Base-by-base conservation (phyloP, 2,888 invertebrate genomes). In the Patella pellucida region DNA sequence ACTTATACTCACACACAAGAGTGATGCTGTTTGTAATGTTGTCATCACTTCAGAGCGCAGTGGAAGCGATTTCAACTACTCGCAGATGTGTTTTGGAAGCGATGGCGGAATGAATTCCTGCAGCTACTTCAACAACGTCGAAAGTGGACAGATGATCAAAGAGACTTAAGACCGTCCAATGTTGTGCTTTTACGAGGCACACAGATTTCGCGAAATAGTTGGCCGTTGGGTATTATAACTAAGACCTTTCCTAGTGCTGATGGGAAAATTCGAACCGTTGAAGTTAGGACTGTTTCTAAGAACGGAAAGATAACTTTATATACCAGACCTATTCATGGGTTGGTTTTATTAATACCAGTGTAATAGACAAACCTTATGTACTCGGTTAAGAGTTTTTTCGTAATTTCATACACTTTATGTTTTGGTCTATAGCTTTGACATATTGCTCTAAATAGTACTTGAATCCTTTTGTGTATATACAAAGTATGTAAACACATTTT, bases 21-120 rank as follows among this genome's bases (percentile, higher is more conserved):
- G 52, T 5, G 69, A 56, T 41, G 54, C 54, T 3, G 19, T 54
- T 62, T 16, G 75, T n/a, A 69, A 67, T 27, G 54, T 62, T 11
- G 72, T 52, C 23, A 27, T n/a, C 41, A 54, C 72, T 51, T 14
- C 52, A 19, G 62, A 23, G 52, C 67, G 16, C n/a, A 15, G 16
- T 74, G 75, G 78, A 68, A 71, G n/a, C 70, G 75, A n/a, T 72
- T 75, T 23, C 78, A 77, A 31, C 31, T 31, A 31, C 31, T 31
- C 5, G 31, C 31, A 31, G 31, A 31, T 31, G 5, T 31, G 31
- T 71, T 75, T 56, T 75, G 71, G 71, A 56, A 56, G 19, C 50
- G 62, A 12, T 77, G 74, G 77, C 23, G 16, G 12, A 68, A 54
- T 52, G 71, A 72, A 27, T 77, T 54, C 31, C 27, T 74, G n/a